A percentile compares a stretch with the other conserved stretches of the same genome.
Evolutionary conservation across 2,888 invertebrate species (phyloP).

Genomic region (Deroplatys truncata): DNA sequence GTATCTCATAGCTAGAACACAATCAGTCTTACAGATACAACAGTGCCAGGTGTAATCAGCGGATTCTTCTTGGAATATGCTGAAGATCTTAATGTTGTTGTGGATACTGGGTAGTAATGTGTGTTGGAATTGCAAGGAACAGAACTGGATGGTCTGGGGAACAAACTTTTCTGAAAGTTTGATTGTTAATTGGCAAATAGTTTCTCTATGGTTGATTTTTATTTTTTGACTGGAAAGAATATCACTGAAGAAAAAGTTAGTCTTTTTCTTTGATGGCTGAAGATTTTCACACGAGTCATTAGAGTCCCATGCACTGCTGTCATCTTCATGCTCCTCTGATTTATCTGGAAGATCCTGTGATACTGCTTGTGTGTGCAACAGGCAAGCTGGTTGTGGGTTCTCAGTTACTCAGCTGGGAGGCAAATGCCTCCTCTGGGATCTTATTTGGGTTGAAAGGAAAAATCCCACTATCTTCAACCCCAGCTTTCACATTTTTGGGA

Average conservation of each 20-base stretch:
- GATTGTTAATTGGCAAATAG: not conserved
- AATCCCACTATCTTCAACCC: conserved; percentile 32
- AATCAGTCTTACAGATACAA: conserved; percentile 31
- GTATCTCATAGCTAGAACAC: conserved; percentile 33
- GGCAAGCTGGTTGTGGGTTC: not conserved
- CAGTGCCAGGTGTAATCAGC: conserved; percentile 29
- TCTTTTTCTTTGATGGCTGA: not conserved
- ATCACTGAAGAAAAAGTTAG: not conserved
- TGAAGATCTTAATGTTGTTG: not conserved
- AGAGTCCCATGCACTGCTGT: not conserved
- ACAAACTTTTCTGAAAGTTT: too few species aligned
- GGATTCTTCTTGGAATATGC: not conserved
- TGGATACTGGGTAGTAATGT: not conserved
- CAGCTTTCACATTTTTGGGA: not conserved
- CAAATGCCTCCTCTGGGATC: conserved; percentile 36
- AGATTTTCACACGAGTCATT: not conserved
- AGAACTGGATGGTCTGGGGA: too few species aligned
- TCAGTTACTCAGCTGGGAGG: conserved; percentile 29
- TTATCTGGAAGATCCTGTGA: not conserved
- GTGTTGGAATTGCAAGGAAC: too few species aligned
- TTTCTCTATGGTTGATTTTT: not conserved
- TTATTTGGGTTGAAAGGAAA: conserved; percentile 36
- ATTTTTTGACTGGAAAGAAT: not conserved
- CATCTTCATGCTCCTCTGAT: not conserved
- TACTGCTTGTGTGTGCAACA: not conserved